Conservation (phyloP, 2,888 invertebrate genomes). For the Ichneumoninae sp. region DNA sequence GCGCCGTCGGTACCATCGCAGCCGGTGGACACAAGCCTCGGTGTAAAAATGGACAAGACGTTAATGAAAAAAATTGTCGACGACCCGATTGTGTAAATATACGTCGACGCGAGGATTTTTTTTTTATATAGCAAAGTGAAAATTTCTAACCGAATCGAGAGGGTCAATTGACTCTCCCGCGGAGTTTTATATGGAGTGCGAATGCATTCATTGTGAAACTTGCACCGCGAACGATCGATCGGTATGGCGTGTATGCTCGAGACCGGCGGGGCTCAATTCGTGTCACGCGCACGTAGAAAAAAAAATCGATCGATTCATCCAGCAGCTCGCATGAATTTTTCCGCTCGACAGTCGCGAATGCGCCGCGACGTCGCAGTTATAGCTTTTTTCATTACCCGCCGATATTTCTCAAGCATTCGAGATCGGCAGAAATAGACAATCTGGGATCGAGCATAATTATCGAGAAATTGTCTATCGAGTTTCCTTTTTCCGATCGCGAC, state of each 20-base stretch:
- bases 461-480: background rate
- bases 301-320: constrained; percentile 43
- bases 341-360: background rate
- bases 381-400: background rate
- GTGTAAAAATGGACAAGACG: background rate
- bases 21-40: background rate
- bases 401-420: too few relatives aligned
- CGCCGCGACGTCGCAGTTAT: background rate
- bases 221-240: constrained; percentile 52
- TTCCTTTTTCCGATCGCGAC: background rate
- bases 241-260: background rate
- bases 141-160: constrained; percentile 54
- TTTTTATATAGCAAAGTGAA: constrained; percentile 14
- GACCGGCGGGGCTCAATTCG: constrained; percentile 50
- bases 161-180: constrained; percentile 36
- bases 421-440: too few relatives aligned
- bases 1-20: background rate
- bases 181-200: constrained; percentile 52
- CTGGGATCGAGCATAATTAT: too few relatives aligned
- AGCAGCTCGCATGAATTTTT: background rate
- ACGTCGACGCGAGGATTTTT: background rate
- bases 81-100: background rate
- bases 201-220: constrained; percentile 50
- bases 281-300: constrained; percentile 58
- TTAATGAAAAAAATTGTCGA: constrained; percentile 6